Evolutionary conservation across 1,140 invertebrate genomes (phyloP).

Genomic region (Aphaenogaster ashmeadi): DNA sequence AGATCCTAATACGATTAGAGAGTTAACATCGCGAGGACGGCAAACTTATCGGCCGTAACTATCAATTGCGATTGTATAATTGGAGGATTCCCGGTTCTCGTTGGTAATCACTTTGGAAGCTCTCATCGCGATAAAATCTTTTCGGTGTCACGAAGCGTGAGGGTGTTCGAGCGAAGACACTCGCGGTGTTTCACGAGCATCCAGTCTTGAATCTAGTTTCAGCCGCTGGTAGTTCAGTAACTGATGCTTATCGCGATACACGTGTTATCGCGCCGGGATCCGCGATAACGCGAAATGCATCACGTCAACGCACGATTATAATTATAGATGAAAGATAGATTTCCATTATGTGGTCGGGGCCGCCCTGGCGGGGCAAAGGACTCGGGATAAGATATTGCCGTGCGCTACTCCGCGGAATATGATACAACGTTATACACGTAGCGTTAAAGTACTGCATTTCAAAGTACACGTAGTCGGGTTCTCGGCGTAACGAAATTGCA

Average conservation of each 20-base stretch:
- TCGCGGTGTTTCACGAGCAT: conserved; percentile 25
- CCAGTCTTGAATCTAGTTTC: conserved; percentile 42
- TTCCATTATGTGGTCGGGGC: conserved; percentile 48
- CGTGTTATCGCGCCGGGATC: conserved; percentile 58
- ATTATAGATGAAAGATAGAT: conserved; percentile 73
- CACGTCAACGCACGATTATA: conserved; percentile 67
- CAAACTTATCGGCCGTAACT: conserved; percentile 33
- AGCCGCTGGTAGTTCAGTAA: not conserved
- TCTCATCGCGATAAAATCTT: conserved; percentile 57
- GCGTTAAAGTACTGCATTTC: conserved; percentile 58
- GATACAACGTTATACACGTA: conserved; percentile 42
- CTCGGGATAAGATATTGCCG: conserved; percentile 31
- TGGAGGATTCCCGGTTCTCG: conserved; percentile 6
- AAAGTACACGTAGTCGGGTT: conserved; percentile 34
- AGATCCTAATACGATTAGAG: conserved; percentile 9
- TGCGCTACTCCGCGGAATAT: conserved; percentile 35
- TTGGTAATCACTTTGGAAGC: conserved; percentile 57
- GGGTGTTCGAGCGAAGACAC: conserved; percentile 12
- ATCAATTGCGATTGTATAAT: conserved; percentile 51
- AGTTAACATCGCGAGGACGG: conserved; percentile 5
- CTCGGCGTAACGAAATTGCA: conserved; percentile 55
- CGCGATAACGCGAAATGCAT: conserved; percentile 56
- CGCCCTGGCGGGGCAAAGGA: not conserved
- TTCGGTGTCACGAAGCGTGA: conserved; percentile 41
- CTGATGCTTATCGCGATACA: conserved; percentile 55